These are phyloP conservation scores for Austrolebias charrua DNA, from an alignment of 2,797 vertebrate species.

Conservation along the genomic window DNA sequence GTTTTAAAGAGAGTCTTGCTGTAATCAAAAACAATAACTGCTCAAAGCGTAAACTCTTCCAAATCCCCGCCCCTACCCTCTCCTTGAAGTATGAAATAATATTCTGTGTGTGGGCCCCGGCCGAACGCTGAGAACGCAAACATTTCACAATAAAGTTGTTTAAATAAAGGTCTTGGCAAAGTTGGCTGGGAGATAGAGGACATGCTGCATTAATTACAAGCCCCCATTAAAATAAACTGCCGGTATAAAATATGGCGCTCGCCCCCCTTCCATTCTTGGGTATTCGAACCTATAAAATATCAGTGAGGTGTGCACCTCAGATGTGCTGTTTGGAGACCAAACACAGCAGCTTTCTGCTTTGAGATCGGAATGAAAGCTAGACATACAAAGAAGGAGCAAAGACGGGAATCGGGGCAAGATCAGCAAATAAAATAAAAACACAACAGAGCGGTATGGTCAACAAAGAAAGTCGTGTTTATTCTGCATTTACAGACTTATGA, in stretches of 20 bases:
- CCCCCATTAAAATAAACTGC: slow-evolving; percentile 96
- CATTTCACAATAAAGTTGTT: slow-evolving; percentile 99
- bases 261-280: slow-evolving; percentile 57
- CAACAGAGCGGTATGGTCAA: slow-evolving; percentile 76
- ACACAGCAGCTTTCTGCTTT: slow-evolving; percentile 54
- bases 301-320: slow-evolving; percentile 88
- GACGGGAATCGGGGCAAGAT: slow-evolving; percentile 47
- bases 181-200: slow-evolving; percentile 92
- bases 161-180: slow-evolving; percentile 96
- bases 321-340: slow-evolving; percentile 83
- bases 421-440: slow-evolving; percentile 50
- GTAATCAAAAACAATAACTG: slow-evolving; percentile 99
- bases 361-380: slow-evolving; percentile 42
- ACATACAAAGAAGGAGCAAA: slow-evolving; percentile 61
- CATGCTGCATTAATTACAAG: slow-evolving; percentile 98
- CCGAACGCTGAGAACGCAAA: slow-evolving; percentile 96
- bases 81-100: slow-evolving; percentile 91
- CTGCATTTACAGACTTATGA: slow-evolving; percentile 82
- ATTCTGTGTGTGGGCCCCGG: slow-evolving; percentile 96
- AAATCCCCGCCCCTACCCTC: slow-evolving; percentile 62
- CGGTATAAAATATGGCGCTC: slow-evolving; percentile 84
- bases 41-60: slow-evolving; percentile 88
- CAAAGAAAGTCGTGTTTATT: slow-evolving; percentile 84
- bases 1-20: slow-evolving; percentile 83
- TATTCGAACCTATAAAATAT: slow-evolving; percentile 92